These are phyloP conservation scores for Eubucco bourcierii DNA, from an alignment of 2,113 vertebrate species.

Conservation along the genomic window DNA sequence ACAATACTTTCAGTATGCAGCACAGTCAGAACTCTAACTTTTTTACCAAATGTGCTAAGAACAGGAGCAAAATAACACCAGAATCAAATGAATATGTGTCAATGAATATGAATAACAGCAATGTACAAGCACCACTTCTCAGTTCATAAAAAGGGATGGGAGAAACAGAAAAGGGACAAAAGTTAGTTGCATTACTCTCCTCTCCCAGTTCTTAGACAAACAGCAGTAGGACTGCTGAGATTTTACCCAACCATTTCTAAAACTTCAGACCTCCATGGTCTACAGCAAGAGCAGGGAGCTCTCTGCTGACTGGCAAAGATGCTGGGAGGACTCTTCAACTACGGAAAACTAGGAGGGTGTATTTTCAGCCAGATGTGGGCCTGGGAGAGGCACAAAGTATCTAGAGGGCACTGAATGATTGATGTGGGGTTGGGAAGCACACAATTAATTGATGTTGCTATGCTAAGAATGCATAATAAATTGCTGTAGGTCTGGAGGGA, in stretches of 20 bases:
- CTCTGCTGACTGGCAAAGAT: background rate
- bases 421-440: constrained; percentile 21
- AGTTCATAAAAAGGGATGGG: background rate
- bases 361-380: background rate
- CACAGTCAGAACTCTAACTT: background rate
- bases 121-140: background rate
- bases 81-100: background rate
- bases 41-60: background rate
- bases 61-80: background rate
- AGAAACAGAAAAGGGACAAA: background rate
- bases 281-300: background rate
- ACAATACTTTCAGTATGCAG: background rate
- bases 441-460: constrained; percentile 54
- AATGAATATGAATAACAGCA: background rate
- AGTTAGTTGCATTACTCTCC: background rate
- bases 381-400: background rate
- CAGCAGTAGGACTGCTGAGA: background rate
- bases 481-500: constrained; percentile 43
- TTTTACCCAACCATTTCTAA: background rate
- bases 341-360: background rate
- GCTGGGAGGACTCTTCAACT: background rate
- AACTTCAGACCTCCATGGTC: background rate
- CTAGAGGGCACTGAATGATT: constrained; percentile 36
- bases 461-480: constrained; percentile 49
- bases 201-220: background rate